Evolutionary conservation across 2,888 invertebrate species (phyloP).

Genomic region (Lasioglossum figueresi): DNA sequence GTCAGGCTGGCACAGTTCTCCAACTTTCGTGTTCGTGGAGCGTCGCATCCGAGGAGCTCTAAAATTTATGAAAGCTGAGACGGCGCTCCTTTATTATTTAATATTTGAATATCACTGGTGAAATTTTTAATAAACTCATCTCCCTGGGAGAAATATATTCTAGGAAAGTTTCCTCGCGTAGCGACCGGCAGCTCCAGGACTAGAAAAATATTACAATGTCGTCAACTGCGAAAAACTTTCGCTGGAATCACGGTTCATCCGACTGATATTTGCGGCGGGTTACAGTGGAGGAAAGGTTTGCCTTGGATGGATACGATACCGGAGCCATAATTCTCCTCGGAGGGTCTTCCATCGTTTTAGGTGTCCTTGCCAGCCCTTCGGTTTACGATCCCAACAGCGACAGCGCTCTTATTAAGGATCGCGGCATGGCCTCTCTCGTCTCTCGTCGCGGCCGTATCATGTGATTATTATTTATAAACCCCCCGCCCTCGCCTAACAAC

Average conservation of each 20-base stretch:
- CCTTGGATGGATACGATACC: slow-evolving; percentile 1
- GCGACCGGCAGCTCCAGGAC: background rate
- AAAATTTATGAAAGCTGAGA: background rate
- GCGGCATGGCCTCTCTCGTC: slow-evolving; percentile 32
- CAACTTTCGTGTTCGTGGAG: background rate
- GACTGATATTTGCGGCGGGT: background rate
- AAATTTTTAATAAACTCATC: slow-evolving; percentile 9
- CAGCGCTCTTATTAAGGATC: slow-evolving; percentile 64
- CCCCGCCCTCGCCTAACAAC: background rate
- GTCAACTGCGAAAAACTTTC: slow-evolving; percentile 3
- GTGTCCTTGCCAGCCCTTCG: slow-evolving; percentile 47
- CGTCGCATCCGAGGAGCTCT: background rate
- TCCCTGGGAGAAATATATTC: background rate
- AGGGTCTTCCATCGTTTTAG: slow-evolving; percentile 45
- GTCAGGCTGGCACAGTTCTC: background rate
- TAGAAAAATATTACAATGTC: slow-evolving; percentile 15
- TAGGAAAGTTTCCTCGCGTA: background rate
- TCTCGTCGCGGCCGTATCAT: slow-evolving; percentile 54
- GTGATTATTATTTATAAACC: slow-evolving; percentile 73
- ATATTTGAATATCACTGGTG: background rate
- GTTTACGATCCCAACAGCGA: slow-evolving; percentile 56
- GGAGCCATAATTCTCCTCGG: slow-evolving; percentile 25
- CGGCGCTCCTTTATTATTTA: background rate
- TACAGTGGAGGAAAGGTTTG: background rate
- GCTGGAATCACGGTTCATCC: background rate